These are phyloP conservation scores for Gulo gulo DNA, from an alignment of 2,113 vertebrate genomes.

Conservation along the genomic window DNA sequence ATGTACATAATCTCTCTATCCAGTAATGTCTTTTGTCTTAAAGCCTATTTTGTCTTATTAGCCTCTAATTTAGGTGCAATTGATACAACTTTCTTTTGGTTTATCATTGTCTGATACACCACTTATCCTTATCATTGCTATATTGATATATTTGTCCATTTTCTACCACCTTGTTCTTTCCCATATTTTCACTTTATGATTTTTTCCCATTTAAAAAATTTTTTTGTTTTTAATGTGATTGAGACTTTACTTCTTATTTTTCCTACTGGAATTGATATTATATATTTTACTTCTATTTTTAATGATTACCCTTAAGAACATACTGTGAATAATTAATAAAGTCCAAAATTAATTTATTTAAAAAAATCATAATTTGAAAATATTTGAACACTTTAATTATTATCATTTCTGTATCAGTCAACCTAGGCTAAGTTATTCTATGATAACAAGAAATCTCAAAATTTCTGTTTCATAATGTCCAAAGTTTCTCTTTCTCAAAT, in stretches of 20 bases:
- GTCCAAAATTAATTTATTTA: not conserved
- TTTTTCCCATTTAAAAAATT: not conserved
- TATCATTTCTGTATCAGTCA: not conserved
- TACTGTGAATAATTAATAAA: not conserved
- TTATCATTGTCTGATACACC: not conserved
- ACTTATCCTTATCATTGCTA: not conserved
- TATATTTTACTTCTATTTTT: conserved; percentile 14
- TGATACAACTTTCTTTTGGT: not conserved
- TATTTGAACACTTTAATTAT: not conserved
- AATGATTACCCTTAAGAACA: not conserved
- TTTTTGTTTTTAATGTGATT: not conserved
- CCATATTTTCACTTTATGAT: not conserved
- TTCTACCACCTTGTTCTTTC: not conserved
- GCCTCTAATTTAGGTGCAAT: not conserved
- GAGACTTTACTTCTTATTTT: not conserved
- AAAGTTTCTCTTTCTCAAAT: not conserved
- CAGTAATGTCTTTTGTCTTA: not conserved
- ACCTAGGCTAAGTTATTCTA: not conserved
- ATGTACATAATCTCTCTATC: not conserved
- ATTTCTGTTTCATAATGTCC: not conserved
- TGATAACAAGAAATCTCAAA: not conserved
- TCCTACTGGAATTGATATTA: not conserved
- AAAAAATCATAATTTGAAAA: not conserved
- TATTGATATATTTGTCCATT: not conserved
- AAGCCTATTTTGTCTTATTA: not conserved